These are phyloP conservation scores for Protobothrops mucrosquamatus DNA, from an alignment of 2,113 vertebrate species.

Conservation along the genomic window DNA sequence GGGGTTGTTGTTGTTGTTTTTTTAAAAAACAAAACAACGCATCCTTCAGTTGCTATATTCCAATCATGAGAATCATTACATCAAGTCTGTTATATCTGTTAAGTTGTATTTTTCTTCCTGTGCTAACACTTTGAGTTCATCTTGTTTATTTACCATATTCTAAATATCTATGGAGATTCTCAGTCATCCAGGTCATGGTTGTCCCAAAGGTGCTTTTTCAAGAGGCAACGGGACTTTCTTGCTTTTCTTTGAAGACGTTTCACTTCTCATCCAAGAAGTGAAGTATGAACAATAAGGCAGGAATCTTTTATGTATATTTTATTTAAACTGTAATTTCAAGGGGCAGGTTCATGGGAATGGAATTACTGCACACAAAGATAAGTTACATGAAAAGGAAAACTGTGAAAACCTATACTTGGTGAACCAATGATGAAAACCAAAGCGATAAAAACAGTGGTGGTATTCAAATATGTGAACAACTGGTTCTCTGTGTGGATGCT, in stretches of 20 bases:
- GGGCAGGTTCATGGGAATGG: background rate
- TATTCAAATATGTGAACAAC: no score
- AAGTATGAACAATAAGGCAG: background rate
- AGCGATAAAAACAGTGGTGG: no score
- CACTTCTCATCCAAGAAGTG: no score
- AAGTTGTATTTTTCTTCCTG: background rate
- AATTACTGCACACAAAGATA: background rate
- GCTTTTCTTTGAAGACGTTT: no score
- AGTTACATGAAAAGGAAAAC: background rate
- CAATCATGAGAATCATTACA: background rate
- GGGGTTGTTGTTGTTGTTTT: background rate
- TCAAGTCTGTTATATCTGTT: background rate
- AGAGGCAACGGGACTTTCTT: no score
- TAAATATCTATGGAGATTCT: background rate
- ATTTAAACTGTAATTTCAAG: background rate
- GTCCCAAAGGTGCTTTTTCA: no score
- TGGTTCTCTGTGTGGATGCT: no score
- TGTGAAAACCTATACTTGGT: background rate
- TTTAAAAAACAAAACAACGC: background rate
- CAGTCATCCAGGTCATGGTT: no score
- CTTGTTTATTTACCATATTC: background rate
- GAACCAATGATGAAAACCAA: background rate
- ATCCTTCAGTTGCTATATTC: background rate
- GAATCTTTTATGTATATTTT: background rate
- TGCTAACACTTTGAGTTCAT: background rate